A percentile compares a stretch with the other conserved stretches of the same genome.
Evolutionary conservation across 2,888 invertebrate genomes (phyloP).

Genomic region (Kuschelorhynchus macadamiae): DNA sequence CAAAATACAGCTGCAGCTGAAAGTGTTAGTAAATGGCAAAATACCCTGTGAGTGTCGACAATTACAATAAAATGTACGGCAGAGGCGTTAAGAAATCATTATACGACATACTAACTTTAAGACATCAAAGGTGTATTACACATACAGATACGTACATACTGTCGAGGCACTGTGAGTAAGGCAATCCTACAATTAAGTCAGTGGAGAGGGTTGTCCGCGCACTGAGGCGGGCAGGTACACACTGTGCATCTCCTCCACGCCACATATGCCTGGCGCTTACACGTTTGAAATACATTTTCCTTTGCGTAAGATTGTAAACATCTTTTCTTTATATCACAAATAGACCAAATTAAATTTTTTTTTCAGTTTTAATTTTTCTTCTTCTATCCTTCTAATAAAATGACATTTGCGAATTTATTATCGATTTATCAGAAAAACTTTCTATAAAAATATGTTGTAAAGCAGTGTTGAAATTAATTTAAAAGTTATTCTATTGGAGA

Average conservation of each 20-base stretch:
- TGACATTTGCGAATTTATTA: too few relatives aligned
- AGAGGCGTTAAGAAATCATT: constrained; percentile 60
- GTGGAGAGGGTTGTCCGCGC: constrained; percentile 71
- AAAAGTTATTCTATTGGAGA: too few relatives aligned
- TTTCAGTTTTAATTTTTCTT: too few relatives aligned
- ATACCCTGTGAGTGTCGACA: constrained; percentile 63
- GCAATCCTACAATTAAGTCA: constrained; percentile 83
- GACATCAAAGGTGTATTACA: constrained; percentile 68
- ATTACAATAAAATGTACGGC: constrained; percentile 57
- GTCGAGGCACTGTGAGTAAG: constrained; percentile 87
- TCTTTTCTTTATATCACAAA: too few relatives aligned
- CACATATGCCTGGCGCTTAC: too few relatives aligned
- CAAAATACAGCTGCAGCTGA: constrained; percentile 62
- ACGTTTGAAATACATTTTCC: too few relatives aligned
- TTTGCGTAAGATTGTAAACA: too few relatives aligned
- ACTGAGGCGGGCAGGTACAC: constrained; percentile 62
- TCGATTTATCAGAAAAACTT: too few relatives aligned
- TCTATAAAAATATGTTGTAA: too few relatives aligned
- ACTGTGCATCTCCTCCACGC: constrained; percentile 45
- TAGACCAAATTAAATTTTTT: too few relatives aligned
- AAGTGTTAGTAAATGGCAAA: constrained; percentile 63
- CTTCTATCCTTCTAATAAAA: too few relatives aligned
- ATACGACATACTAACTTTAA: constrained; percentile 60
- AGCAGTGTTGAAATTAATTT: too few relatives aligned
- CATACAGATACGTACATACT: constrained; percentile 69